phyloP scores from a whole-genome alignment of 2,797 vertebrate species.

The Pogonophryne albipinna region DNA sequence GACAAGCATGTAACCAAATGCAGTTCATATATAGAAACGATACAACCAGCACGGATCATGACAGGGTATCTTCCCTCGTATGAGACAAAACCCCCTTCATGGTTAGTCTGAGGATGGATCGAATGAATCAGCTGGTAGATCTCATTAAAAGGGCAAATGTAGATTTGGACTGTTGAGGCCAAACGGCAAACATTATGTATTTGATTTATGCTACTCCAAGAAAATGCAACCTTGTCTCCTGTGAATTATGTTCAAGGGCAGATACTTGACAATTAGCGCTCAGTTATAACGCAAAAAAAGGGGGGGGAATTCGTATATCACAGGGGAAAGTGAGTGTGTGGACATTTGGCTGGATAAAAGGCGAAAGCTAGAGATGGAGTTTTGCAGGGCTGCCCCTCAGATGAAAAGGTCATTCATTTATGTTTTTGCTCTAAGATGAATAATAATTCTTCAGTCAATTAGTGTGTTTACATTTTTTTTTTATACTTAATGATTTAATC shows the following conservation, averaged over 20 bases:
- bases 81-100: conserved; percentile 88
- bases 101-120: conserved; percentile 72
- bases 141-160: conserved; percentile 84
- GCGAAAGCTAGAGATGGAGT: neutral
- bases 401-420: too few relatives aligned
- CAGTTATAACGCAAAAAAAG: neutral
- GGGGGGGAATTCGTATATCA: neutral
- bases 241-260: conserved; percentile 56
- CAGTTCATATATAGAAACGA: conserved; percentile 86
- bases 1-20: conserved; percentile 86
- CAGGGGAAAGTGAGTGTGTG: neutral
- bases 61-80: conserved; percentile 88
- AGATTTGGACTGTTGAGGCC: conserved; percentile 68
- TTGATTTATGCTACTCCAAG: conserved; percentile 4
- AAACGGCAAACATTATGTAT: conserved; percentile 65
- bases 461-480: too few relatives aligned
- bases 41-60: conserved; percentile 89
- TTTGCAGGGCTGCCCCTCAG: neutral
- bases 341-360: conserved; percentile 12
- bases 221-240: conserved; percentile 58
- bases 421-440: too few relatives aligned
- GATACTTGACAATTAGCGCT: conserved; percentile 16
- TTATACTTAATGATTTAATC: too few relatives aligned
- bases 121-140: conserved; percentile 61
- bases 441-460: too few relatives aligned